These are phyloP conservation scores for Ormia ochracea DNA, from an alignment of 2,888 invertebrate genomes.

Conservation along the genomic window DNA sequence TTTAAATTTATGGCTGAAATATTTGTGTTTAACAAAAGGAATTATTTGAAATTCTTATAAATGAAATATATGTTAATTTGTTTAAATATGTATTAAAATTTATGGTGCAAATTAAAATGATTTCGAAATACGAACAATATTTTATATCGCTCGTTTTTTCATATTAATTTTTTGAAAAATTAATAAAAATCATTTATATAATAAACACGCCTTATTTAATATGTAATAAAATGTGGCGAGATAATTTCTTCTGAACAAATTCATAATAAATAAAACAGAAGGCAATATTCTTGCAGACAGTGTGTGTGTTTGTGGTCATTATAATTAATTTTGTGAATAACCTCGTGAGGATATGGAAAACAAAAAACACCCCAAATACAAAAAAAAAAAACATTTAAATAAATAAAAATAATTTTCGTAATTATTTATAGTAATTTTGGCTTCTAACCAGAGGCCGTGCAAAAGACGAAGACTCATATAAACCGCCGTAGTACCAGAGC, in stretches of 20 bases:
- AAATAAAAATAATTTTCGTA: too few relatives aligned
- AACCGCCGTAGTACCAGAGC: too few relatives aligned
- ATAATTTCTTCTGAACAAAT: conserved; percentile 9
- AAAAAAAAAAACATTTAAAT: too few relatives aligned
- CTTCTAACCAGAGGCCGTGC: too few relatives aligned
- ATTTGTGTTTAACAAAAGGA: conserved; percentile 51
- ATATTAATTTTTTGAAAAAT: conserved; percentile 1
- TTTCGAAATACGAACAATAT: conserved; percentile 46
- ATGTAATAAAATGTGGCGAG: conserved; percentile 20
- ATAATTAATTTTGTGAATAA: neutral
- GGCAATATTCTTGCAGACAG: neutral
- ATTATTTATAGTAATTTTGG: too few relatives aligned
- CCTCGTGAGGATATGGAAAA: neutral
- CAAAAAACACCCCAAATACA: neutral
- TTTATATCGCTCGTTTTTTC: neutral
- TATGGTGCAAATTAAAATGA: conserved; percentile 53
- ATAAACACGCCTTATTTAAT: conserved; percentile 36
- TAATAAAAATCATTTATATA: conserved; percentile 36
- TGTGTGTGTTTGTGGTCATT: neutral
- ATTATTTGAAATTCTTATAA: conserved; percentile 44
- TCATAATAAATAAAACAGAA: conserved; percentile 4
- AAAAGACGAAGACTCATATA: too few relatives aligned
- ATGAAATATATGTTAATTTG: conserved; percentile 59
- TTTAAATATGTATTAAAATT: conserved; percentile 38
- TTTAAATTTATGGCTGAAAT: conserved; percentile 54